Percentiles rank a stretch among this genome's conserved stretches.
phyloP scores from a whole-genome alignment of 1,140 invertebrate genomes.

The Drosophila gunungcola region DNA sequence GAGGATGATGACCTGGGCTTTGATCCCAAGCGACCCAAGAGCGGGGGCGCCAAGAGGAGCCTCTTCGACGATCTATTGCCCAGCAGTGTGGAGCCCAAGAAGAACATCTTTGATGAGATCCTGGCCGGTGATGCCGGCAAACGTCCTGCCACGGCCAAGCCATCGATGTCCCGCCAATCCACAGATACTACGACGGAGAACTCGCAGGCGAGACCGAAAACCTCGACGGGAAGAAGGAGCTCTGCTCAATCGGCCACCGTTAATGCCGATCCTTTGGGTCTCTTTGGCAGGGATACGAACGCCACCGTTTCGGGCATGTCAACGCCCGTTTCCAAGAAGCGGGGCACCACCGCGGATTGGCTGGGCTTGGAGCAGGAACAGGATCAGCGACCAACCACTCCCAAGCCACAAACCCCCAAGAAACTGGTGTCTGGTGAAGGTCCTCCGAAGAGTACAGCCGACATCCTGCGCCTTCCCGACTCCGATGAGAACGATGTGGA shows the following conservation, averaged over 20 bases:
- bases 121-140: conserved; percentile 42
- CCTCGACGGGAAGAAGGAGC: conserved; percentile 68
- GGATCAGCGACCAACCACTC: background rate
- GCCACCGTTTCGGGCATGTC: conserved; percentile 69
- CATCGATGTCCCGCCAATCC: conserved; percentile 75
- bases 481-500: conserved; percentile 33
- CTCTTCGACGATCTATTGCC: conserved; percentile 63
- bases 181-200: conserved; percentile 81
- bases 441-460: conserved; percentile 1
- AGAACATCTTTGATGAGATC: conserved; percentile 69
- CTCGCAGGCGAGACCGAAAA: conserved; percentile 71
- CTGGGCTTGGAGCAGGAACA: conserved; percentile 60
- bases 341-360: conserved; percentile 75
- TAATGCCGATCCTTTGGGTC: conserved; percentile 72
- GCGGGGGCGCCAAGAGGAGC: conserved; percentile 47
- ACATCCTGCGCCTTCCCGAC: conserved; percentile 42
- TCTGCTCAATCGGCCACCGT: conserved; percentile 60
- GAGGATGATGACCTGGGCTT: conserved; percentile 83
- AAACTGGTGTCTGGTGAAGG: background rate
- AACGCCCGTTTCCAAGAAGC: conserved; percentile 66
- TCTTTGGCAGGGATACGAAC: conserved; percentile 67
- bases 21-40: conserved; percentile 81
- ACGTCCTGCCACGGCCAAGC: conserved; percentile 59
- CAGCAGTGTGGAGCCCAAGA: conserved; percentile 53
- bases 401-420: conserved; percentile 11